A percentile compares a stretch with the other conserved stretches of the same genome.
Evolutionary conservation across 1,140 invertebrate species (phyloP).

Genomic region (Phortica variegata): DNA sequence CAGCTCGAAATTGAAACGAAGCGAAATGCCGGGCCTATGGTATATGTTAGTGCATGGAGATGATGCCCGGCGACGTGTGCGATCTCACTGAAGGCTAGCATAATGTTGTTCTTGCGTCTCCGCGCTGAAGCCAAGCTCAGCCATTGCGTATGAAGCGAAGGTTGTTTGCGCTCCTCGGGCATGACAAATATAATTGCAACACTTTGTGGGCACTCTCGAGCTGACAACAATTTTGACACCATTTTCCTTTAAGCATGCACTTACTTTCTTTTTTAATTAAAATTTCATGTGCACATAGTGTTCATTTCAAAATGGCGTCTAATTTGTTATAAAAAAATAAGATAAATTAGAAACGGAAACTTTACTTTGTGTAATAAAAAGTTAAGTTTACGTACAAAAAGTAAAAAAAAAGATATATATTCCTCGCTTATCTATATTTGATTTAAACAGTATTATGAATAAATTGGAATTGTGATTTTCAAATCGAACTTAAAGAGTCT

Average conservation of each 20-base stretch:
- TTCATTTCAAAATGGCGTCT: too few relatives aligned
- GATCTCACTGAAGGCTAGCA: conserved; percentile 14
- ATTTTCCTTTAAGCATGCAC: conserved; percentile 29
- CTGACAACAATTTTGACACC: conserved; percentile 40
- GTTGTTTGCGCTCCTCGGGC: too few relatives aligned
- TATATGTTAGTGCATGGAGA: too few relatives aligned
- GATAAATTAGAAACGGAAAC: too few relatives aligned
- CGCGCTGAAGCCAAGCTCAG: background rate
- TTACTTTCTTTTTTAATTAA: conserved; percentile 35
- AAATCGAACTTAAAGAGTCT: too few relatives aligned
- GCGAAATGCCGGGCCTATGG: background rate
- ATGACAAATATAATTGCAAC: conserved; percentile 39
- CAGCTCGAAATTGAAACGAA: conserved; percentile 10
- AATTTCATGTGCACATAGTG: conserved; percentile 20
- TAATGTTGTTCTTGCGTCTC: background rate
- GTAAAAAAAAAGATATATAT: too few relatives aligned
- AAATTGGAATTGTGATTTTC: too few relatives aligned
- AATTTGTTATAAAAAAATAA: too few relatives aligned
- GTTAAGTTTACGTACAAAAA: too few relatives aligned
- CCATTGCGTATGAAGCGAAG: conserved; percentile 9
- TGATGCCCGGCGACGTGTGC: background rate
- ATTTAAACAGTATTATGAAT: too few relatives aligned
- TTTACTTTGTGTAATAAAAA: too few relatives aligned
- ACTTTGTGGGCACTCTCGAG: conserved; percentile 34
- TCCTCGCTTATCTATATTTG: too few relatives aligned